Percentiles rank a stretch among this genome's conserved stretches.
These are phyloP conservation scores for Bradypodion pumilum DNA, from an alignment of 2,797 vertebrate species.

Conservation along the genomic window DNA sequence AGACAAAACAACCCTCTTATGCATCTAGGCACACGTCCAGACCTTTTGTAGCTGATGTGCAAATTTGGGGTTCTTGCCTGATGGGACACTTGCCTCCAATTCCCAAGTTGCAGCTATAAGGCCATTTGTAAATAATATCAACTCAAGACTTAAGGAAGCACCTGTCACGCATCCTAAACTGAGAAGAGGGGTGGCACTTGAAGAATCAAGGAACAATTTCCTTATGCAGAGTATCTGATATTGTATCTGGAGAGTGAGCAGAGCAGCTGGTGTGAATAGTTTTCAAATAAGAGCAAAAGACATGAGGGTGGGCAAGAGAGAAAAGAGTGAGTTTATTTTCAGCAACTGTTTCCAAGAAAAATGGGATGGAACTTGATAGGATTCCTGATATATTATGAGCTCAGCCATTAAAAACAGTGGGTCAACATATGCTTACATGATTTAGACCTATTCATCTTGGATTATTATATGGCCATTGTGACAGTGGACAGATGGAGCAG, in stretches of 20 bases:
- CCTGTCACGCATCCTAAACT: conserved; percentile 44
- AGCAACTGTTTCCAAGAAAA: conserved; percentile 29
- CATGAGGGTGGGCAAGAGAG: conserved; percentile 23
- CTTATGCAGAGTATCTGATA: not conserved
- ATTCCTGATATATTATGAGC: conserved; percentile 61
- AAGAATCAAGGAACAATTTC: conserved; percentile 62
- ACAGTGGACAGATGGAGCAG: not conserved
- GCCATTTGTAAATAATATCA: conserved; percentile 54
- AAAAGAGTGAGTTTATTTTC: conserved; percentile 10
- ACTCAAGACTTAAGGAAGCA: conserved; percentile 54
- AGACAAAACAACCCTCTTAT: no score
- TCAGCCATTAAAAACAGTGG: conserved; percentile 52
- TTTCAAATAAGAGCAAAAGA: conserved; percentile 22
- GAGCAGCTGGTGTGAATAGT: conserved; percentile 19
- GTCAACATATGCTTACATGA: not conserved
- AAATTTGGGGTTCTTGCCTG: conserved; percentile 63
- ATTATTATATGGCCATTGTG: conserved; percentile 13
- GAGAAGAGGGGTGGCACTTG: conserved; percentile 45
- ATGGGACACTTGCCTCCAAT: conserved; percentile 3
- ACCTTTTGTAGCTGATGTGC: conserved; percentile 59
- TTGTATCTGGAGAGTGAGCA: not conserved
- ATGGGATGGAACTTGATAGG: conserved; percentile 56
- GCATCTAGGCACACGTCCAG: conserved; percentile 50
- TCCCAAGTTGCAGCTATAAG: conserved; percentile 38
- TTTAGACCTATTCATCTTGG: conserved; percentile 60